Percentiles rank a stretch among this genome's conserved stretches.
Conservation (phyloP, 1,140 invertebrate genomes). For the Leguminivora glycinivorella region DNA sequence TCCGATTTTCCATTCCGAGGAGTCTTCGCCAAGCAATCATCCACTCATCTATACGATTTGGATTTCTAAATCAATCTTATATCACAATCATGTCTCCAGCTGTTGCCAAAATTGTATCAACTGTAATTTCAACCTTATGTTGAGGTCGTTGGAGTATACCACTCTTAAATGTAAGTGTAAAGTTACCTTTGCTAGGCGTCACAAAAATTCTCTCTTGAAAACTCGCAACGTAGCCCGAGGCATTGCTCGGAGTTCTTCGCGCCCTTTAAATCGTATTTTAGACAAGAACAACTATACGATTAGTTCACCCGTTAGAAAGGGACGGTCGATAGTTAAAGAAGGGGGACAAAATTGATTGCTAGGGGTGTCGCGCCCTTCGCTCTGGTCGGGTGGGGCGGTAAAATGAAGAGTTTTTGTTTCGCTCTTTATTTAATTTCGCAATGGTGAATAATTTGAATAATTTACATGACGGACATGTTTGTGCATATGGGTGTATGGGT, state of each 20-base stretch:
- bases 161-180: background rate
- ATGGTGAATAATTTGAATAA: conserved; percentile 73
- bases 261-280: conserved; percentile 49
- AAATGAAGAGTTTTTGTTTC: conserved; percentile 66
- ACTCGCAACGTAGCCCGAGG: conserved; percentile 52
- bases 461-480: conserved; percentile 65
- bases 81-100: conserved; percentile 36
- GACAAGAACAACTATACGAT: conserved; percentile 44
- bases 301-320: conserved; percentile 38
- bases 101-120: conserved; percentile 25
- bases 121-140: conserved; percentile 38
- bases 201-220: conserved; percentile 62
- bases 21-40: conserved; percentile 59
- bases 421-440: conserved; percentile 71
- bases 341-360: conserved; percentile 66
- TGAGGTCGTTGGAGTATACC: conserved; percentile 11
- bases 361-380: conserved; percentile 65
- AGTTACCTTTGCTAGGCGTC: conserved; percentile 38
- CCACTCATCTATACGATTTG: conserved; percentile 49
- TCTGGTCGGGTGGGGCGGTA: conserved; percentile 59
- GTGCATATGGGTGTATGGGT: conserved; percentile 28
- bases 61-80: conserved; percentile 63
- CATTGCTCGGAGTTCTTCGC: conserved; percentile 47
- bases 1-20: conserved; percentile 62
- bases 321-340: conserved; percentile 50